Conservation (phyloP, 2,888 invertebrate genomes). For the Myopa testacea region DNA sequence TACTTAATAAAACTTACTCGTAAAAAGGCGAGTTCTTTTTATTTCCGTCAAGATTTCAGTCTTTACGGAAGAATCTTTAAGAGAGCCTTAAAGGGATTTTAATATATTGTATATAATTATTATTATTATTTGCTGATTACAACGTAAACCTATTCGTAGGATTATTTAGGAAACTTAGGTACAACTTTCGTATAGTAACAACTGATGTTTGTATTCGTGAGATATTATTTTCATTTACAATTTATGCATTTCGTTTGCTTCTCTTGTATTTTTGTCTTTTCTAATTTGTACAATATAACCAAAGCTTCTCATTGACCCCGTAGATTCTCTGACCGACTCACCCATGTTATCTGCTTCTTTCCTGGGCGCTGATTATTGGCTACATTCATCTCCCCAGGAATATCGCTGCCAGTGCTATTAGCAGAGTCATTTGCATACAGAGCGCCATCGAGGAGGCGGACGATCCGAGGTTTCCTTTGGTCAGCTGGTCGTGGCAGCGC, state of each 20-base stretch:
- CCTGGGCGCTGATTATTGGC: slow-evolving; percentile 40
- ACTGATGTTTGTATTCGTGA: not conserved
- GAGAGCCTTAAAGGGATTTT: not conserved
- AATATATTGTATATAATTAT: not conserved
- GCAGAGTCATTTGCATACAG: slow-evolving; percentile 60
- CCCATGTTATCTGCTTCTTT: no score
- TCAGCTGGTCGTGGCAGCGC: slow-evolving; percentile 77
- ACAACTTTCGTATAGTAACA: slow-evolving; percentile 23
- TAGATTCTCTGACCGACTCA: no score
- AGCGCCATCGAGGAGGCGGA: slow-evolving; percentile 65
- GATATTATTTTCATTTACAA: not conserved
- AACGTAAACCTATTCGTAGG: not conserved
- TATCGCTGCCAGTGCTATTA: slow-evolving; percentile 59
- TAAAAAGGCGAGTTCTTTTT: no score
- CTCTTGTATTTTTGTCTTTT: not conserved
- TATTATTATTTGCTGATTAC: not conserved
- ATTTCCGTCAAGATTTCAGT: not conserved
- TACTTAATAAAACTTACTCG: no score
- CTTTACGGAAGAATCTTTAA: not conserved
- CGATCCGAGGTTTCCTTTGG: slow-evolving; percentile 75
- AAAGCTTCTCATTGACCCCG: not conserved
- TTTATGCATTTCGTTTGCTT: not conserved
- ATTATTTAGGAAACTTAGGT: slow-evolving; percentile 10
- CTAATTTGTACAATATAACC: not conserved
- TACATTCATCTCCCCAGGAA: slow-evolving; percentile 49